Evolutionary conservation across 2,888 invertebrate genomes (phyloP).

Genomic region (Spatulosminthurus flaviceps): DNA sequence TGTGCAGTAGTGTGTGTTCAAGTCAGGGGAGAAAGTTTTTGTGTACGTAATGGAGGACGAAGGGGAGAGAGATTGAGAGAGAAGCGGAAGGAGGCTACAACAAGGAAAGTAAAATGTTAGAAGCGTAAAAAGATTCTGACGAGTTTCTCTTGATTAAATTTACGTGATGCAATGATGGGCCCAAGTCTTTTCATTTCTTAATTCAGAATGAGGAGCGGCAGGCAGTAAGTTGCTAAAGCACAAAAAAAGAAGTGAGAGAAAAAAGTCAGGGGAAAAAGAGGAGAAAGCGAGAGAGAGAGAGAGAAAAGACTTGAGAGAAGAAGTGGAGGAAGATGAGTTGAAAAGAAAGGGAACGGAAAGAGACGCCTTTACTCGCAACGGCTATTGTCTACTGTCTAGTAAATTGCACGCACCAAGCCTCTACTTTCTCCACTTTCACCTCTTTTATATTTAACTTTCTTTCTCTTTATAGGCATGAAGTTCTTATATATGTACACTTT

Average conservation of each 20-base stretch:
- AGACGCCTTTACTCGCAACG: background rate
- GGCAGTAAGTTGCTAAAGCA: background rate
- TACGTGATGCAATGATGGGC: slow-evolving; percentile 51
- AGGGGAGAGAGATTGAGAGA: background rate
- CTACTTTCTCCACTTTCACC: background rate
- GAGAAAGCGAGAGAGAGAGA: slow-evolving; percentile 9
- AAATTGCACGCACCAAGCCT: background rate
- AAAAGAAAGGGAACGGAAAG: slow-evolving; percentile 18
- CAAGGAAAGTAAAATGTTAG: slow-evolving; percentile 44
- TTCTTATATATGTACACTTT: too few species aligned
- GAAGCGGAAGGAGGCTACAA: slow-evolving; percentile 26
- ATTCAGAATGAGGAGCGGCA: slow-evolving; percentile 39
- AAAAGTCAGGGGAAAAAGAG: slow-evolving; percentile 3
- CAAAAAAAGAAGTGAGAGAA: slow-evolving; percentile 9
- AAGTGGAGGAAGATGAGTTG: slow-evolving; percentile 4
- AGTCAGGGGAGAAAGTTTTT: slow-evolving; percentile 1
- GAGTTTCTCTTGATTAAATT: slow-evolving; percentile 56
- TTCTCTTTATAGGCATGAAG: too few species aligned
- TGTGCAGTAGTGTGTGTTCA: too few species aligned
- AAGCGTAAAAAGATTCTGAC: slow-evolving; percentile 47
- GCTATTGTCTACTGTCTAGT: slow-evolving; percentile 7
- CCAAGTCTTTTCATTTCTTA: slow-evolving; percentile 52
- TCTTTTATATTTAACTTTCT: background rate
- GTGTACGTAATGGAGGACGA: background rate
- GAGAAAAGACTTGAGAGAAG: slow-evolving; percentile 13